Base-by-base conservation (phyloP, 2,797 vertebrate species). In the Falco columbarius region DNA sequence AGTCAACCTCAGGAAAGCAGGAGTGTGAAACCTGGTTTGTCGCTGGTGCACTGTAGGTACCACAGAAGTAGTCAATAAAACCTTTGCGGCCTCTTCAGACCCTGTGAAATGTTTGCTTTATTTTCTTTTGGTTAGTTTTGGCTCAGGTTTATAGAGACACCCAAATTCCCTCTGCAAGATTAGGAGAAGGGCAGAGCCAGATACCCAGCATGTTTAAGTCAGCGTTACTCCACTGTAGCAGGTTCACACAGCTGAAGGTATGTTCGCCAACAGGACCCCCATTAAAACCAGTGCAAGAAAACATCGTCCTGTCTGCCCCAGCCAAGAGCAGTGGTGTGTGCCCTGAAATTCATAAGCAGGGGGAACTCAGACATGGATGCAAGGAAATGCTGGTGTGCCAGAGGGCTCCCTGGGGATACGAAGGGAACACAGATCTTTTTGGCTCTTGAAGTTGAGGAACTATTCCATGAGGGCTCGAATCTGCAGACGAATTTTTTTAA, bases 191-290 rank as follows among this genome's bases (percentile, higher is more conserved):
- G 3, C 12, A 82, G 30, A 61, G 40, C 0, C 36, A 40, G 67
- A 7, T 24, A 21, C 42, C 44, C 38, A 52, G 11, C 21, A 20
- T 0, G 0, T 11, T 6, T 47, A 63, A 65, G 12, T n/a, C 49
- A 54, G 16, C 0, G 0, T 36, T 40, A 3, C 8, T 74, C 12
- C 0, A 3, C 59, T 52, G 44, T 17, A 36, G 19, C 34, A 62
- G 21, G 21, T 40, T 81, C 56, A 42, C 11, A 15, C 21, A 1
- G 2, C 4, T 58, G 46, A 85, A 72, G n/a, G 13, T 20, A 30
- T 34, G 55, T 8, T 77, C 10, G 0, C 7, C 14, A 18, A 8
- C 32, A 40, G 22, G 6, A 17, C 8, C 42, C 7, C 9, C 40
- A 59, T 24, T 27, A 79, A 80, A 85, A 42, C 14, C 9, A 6